phyloP scores from a whole-genome alignment of 2,797 vertebrate species.

The Tokudaia tokunoshimensis region DNA sequence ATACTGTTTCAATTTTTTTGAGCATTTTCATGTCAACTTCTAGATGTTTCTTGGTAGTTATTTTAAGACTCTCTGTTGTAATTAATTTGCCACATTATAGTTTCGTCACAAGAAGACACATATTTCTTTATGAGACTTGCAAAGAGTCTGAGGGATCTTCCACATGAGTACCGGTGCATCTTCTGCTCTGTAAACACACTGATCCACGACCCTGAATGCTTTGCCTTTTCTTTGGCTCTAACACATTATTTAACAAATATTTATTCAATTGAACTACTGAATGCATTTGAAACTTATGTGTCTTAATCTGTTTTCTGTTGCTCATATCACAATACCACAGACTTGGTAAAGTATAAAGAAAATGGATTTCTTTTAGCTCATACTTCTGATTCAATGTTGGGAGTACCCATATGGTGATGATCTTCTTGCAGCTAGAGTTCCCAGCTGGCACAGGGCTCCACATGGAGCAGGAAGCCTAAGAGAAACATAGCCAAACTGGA shows the following conservation, averaged over 20 bases:
- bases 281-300: neutral
- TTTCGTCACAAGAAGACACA: neutral
- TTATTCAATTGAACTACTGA: constrained; percentile 23
- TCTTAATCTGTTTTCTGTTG: constrained; percentile 14
- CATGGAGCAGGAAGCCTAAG: neutral
- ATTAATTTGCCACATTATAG: neutral
- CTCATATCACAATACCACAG: constrained; percentile 9
- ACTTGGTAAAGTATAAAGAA: neutral
- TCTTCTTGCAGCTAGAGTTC: neutral
- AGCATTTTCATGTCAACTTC: constrained; percentile 15
- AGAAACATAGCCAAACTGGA: neutral
- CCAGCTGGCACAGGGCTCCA: neutral
- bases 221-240: neutral
- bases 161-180: neutral
- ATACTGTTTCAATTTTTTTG: neutral
- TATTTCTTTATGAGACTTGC: neutral
- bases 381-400: neutral
- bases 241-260: neutral
- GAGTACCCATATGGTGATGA: neutral
- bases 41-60: neutral
- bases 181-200: neutral
- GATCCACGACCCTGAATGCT: neutral
- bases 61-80: neutral
- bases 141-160: neutral
- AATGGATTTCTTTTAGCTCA: constrained; percentile 1